phyloP scores from a whole-genome alignment of 1,140 invertebrate species.

The Pseudoatta argentina region DNA sequence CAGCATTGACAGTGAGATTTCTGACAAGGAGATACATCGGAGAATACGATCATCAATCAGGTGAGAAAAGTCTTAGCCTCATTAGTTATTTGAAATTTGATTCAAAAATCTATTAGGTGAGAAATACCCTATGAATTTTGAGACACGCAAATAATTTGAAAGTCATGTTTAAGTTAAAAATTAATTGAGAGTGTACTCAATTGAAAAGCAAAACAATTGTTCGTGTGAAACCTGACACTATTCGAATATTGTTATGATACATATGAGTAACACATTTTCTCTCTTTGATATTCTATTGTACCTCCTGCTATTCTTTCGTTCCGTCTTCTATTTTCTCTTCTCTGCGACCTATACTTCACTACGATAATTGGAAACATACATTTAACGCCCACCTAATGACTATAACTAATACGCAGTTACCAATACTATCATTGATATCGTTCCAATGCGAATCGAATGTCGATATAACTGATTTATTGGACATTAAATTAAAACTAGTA shows the following conservation, averaged over 20 bases:
- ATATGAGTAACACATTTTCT: neutral
- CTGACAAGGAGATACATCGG: constrained; percentile 96
- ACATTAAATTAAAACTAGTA: constrained; percentile 21
- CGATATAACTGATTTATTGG: constrained; percentile 20
- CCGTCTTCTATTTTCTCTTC: neutral
- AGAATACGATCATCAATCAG: constrained; percentile 97
- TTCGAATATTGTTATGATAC: constrained; percentile 6
- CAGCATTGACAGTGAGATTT: constrained; percentile 95
- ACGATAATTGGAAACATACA: constrained; percentile 68
- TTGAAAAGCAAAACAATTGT: neutral
- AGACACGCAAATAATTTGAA: neutral
- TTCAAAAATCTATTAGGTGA: neutral
- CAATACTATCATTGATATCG: constrained; percentile 1
- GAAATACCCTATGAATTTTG: neutral
- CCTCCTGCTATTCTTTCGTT: neutral
- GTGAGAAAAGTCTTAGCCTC: constrained; percentile 85
- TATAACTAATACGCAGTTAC: constrained; percentile 21
- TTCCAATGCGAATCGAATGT: constrained; percentile 12
- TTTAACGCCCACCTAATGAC: constrained; percentile 75
- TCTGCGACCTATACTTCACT: constrained; percentile 4
- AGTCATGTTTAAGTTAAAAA: neutral
- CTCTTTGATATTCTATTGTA: constrained; percentile 13
- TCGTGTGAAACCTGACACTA: neutral
- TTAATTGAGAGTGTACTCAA: neutral
- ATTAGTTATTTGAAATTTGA: neutral